Evolutionary conservation across 1,140 invertebrate genomes (phyloP).

Genomic region (Diachasmimorpha longicaudata): DNA sequence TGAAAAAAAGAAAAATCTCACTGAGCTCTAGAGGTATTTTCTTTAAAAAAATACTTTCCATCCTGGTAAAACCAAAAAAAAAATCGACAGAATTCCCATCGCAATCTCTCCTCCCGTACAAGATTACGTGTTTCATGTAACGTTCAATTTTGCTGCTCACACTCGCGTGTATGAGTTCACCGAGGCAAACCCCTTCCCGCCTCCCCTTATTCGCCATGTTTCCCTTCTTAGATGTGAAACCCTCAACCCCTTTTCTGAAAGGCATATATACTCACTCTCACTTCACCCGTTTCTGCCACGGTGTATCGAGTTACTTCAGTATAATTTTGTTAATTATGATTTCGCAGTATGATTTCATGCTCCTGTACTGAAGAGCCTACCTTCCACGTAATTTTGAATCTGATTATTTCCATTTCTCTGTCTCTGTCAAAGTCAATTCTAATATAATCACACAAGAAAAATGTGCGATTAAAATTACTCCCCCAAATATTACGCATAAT

Average conservation of each 20-base stretch:
- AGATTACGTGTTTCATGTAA: constrained; percentile 9
- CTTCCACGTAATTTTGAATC: background rate
- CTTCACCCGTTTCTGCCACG: constrained; percentile 23
- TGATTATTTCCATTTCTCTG: background rate
- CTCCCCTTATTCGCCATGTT: background rate
- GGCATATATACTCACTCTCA: constrained; percentile 5
- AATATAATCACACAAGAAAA: background rate
- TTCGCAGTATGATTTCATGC: constrained; percentile 8
- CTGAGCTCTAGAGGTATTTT: too few species aligned
- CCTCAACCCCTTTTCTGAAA: background rate
- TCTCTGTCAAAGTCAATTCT: background rate
- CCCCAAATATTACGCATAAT: too few species aligned
- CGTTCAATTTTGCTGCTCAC: constrained; percentile 6
- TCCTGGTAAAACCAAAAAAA: background rate
- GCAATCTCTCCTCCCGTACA: background rate
- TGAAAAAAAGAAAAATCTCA: too few species aligned
- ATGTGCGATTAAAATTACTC: background rate
- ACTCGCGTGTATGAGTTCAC: constrained; percentile 6
- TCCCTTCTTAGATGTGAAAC: constrained; percentile 8
- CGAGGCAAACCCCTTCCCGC: background rate
- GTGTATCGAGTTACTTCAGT: constrained; percentile 33
- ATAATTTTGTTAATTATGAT: constrained; percentile 61
- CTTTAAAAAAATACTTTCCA: too few species aligned
- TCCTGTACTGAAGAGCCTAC: background rate
- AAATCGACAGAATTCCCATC: background rate